Base-by-base conservation (phyloP, 1,140 invertebrate species). In the Sinonovacula constricta region DNA sequence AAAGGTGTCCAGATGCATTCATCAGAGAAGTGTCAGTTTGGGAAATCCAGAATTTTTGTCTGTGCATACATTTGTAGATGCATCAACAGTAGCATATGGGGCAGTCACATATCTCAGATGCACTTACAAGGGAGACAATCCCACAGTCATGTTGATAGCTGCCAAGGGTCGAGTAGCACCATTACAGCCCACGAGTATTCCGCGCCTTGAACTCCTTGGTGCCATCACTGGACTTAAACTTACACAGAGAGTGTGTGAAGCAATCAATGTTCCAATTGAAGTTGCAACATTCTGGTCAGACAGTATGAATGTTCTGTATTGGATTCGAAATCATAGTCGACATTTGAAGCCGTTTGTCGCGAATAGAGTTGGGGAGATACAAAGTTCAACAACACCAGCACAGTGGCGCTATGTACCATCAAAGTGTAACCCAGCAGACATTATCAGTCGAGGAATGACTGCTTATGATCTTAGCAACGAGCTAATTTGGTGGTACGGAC, bases 391-490 rank as follows among this genome's bases (percentile, higher is more conserved):
- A 14, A 3, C 22, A 15, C 63, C 63, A 15, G 51, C 33, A 14
- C 60, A 63, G 57, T 65, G 30, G 26, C 33, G 39, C 24, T 53
- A 74, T 62, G 45, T 75, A 1, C n/a, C 70, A 18, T 18, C 30
- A 10, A 65, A 33, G 7, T 49, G 57, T 33, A 75, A 75, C 24
- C 71, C 60, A 56, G 71, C 71, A 36, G 71, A 75, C 33, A 26
- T 75, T 10, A 53, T 39, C 0, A 31, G 60, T 12, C 33, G 71
- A 7, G 60, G 60, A 56, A 56, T 24, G n/a, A 45, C 49, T n/a
- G 51, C 22, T 5, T 14, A 65, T 5, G 18, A 45, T 28, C 24
- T 75, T 0, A 30, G 24, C 2, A 14, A 34, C 2, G 39, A 57
- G 28, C 3, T 7, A 26, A 5, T 75, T 12, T 75, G 71, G 71